Base-by-base conservation (phyloP, 2,888 invertebrate species). In the Nysson spinosus region DNA sequence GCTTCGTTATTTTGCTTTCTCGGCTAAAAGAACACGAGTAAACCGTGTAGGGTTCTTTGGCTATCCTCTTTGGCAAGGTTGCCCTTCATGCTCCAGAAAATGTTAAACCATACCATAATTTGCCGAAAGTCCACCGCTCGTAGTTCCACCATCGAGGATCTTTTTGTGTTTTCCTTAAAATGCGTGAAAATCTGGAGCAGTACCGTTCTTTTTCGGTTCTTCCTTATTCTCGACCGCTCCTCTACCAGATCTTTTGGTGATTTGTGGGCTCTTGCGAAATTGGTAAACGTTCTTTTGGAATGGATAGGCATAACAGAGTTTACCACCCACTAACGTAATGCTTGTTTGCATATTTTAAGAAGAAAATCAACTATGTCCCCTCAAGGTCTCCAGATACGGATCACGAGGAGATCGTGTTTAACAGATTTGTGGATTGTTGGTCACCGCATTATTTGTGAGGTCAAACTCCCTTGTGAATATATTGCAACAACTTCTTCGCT, bases 101-200 rank as follows among this genome's bases (percentile, higher is more conserved):
- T 9, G 37, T 67, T 62, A 67, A 71, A 60, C 42, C 52, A 34
- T 57, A 43, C 28, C 11, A 50, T 63, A 52, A 60, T 64, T 72
- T 56, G 20, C 39, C 2, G n/a, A 42, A 58, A 54, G 43, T 12
- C 50, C n/a, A 5, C 43, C 11, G 6, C 26, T 32, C 46, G 0
- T 19, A 9, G 17, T 22, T 32, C 35, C 58, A 52, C 16, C 43
- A 42, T 64, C 39, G 49, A 7, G 12, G 14, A 28, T 49, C 63
- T 74, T 62, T 61, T 71, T 69, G 14, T 57, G 52, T 64, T 64
- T 64, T 60, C 57, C 47, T 61, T 72, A 81, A 83, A 74, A 74
- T 61, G 69, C 81, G 75, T 83, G 75, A 80, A 83, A 80, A 84
- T 82, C 77, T 82, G 68, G 81, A 76, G 77, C 79, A 75, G 69